These are phyloP conservation scores for Thamnophis sirtalis DNA, from an alignment of 2,113 vertebrate genomes.

Conservation along the genomic window DNA sequence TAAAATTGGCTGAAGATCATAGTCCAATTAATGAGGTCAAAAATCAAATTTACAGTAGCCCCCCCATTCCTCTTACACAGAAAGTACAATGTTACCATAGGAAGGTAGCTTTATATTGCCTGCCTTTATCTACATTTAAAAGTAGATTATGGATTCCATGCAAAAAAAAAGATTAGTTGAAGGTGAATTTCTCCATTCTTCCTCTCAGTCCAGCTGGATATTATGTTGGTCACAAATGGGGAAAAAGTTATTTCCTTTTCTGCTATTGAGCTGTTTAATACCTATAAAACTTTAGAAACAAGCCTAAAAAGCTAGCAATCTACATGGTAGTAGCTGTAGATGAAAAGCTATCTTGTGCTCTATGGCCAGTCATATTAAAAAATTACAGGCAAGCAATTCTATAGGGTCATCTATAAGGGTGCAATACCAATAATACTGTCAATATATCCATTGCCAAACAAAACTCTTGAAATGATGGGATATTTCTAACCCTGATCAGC, in stretches of 20 bases:
- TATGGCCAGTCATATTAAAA: neutral
- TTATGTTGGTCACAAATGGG: neutral
- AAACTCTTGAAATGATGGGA: neutral
- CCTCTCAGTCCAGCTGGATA: neutral
- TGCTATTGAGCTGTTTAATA: neutral
- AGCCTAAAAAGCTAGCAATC: neutral
- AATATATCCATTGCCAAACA: neutral
- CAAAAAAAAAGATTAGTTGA: neutral
- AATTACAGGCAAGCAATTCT: neutral
- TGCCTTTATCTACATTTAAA: neutral
- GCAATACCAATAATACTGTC: neutral
- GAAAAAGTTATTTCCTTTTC: neutral
- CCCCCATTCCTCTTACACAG: neutral
- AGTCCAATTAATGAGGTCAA: neutral
- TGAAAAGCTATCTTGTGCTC: neutral
- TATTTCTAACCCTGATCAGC: neutral
- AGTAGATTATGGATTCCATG: neutral
- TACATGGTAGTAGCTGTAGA: neutral
- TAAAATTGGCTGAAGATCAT: neutral
- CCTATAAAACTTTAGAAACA: neutral
- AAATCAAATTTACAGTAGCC: neutral
- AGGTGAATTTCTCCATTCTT: neutral
- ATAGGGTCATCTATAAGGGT: neutral
- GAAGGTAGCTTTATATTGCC: neutral
- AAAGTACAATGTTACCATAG: neutral